phyloP scores from a whole-genome alignment of 2,113 vertebrate species.

The Oncorhynchus kisutch region DNA sequence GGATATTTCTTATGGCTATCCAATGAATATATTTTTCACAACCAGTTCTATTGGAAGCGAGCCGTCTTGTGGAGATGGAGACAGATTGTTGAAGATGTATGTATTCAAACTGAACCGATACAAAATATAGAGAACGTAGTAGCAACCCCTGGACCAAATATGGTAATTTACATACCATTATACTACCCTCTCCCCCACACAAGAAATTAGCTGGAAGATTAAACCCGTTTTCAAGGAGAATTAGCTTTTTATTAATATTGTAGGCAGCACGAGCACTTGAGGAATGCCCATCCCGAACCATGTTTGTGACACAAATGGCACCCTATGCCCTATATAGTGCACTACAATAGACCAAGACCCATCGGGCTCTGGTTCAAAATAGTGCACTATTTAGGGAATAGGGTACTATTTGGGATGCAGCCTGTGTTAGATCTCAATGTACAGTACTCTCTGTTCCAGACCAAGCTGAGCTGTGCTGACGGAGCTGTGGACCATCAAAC shows the following conservation, averaged over 20 bases:
- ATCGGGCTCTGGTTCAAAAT: no score
- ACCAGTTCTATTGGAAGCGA: no score
- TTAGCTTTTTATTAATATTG: slow-evolving; percentile 11
- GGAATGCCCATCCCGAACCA: neutral
- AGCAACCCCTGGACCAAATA: slow-evolving; percentile 5
- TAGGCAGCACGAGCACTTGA: neutral
- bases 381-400: no score
- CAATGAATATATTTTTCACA: neutral
- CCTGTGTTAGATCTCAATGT: neutral
- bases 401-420: no score
- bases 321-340: neutral
- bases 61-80: neutral
- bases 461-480: neutral
- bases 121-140: neutral
- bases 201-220: slow-evolving; percentile 11
- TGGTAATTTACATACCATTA: slow-evolving; percentile 13
- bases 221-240: neutral
- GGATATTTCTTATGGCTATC: neutral
- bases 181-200: neutral
- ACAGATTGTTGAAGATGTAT: slow-evolving; percentile 14
- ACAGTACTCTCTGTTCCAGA: neutral
- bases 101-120: slow-evolving; percentile 5
- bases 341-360: no score
- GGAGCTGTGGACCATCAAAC: neutral
- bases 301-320: neutral